Percentiles rank a stretch among this genome's conserved stretches.
These are phyloP conservation scores for Dicycla oo DNA, from an alignment of 2,888 invertebrate genomes.

Conservation along the genomic window DNA sequence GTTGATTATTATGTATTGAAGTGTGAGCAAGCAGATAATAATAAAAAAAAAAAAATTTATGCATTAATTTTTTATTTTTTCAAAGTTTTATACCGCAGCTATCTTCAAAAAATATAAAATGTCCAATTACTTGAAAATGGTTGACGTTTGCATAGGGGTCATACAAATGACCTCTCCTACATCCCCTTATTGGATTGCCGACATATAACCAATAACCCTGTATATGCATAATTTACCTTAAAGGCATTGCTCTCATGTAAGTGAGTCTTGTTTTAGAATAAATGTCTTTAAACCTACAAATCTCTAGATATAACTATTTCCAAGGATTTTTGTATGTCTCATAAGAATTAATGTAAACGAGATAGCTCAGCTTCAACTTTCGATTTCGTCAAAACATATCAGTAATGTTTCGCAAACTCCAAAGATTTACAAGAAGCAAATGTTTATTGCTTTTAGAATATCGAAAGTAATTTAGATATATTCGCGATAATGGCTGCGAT, in stretches of 20 bases:
- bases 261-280: neutral
- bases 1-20: too few species aligned
- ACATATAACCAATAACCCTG: too few species aligned
- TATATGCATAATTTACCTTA: too few species aligned
- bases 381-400: conserved; percentile 25
- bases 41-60: neutral
- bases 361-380: neutral
- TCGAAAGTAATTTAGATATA: conserved; percentile 38
- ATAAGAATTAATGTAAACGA: neutral
- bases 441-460: conserved; percentile 33
- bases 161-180: too few species aligned
- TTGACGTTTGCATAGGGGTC: too few species aligned
- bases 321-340: neutral
- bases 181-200: too few species aligned
- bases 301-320: neutral
- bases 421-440: conserved; percentile 37
- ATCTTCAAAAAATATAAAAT: too few species aligned
- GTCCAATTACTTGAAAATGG: too few species aligned
- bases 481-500: conserved; percentile 45
- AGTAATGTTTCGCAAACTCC: conserved; percentile 37
- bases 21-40: too few species aligned
- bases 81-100: too few species aligned
- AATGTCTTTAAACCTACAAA: neutral
- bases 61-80: too few species aligned
- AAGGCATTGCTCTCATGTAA: neutral